Conservation (phyloP, 2,113 vertebrate genomes). For the Daboia siamensis region DNA sequence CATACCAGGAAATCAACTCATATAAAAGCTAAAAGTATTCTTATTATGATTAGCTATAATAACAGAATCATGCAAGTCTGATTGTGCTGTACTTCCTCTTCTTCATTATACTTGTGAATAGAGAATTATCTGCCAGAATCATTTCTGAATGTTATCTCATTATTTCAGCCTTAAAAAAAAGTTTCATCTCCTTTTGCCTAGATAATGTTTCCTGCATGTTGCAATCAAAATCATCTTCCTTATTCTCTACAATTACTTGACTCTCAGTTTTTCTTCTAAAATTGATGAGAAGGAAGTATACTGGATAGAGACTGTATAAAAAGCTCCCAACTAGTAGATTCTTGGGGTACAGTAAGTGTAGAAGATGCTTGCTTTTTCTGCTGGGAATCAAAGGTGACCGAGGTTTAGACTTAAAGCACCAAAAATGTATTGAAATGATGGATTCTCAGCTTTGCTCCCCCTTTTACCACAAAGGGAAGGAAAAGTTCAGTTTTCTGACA, state of each 20-base stretch:
- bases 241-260: not conserved
- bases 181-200: not conserved
- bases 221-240: not conserved
- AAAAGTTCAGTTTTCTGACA: not conserved
- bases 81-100: not conserved
- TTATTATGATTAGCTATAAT: not conserved
- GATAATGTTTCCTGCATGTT: not conserved
- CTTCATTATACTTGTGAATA: not conserved
- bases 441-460: not conserved
- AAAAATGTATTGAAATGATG: not conserved
- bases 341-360: not conserved
- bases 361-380: not conserved
- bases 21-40: not conserved
- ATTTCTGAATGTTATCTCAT: not conserved
- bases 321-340: not conserved
- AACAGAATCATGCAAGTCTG: not conserved
- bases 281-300: not conserved
- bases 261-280: not conserved
- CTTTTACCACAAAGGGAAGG: not conserved
- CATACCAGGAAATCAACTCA: not conserved
- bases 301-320: not conserved
- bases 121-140: not conserved
- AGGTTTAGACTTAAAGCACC: not conserved
- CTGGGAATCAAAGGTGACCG: not conserved
- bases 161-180: not conserved